Base-by-base conservation (phyloP, 2,888 invertebrate species). In the Chrysolina haemoptera region DNA sequence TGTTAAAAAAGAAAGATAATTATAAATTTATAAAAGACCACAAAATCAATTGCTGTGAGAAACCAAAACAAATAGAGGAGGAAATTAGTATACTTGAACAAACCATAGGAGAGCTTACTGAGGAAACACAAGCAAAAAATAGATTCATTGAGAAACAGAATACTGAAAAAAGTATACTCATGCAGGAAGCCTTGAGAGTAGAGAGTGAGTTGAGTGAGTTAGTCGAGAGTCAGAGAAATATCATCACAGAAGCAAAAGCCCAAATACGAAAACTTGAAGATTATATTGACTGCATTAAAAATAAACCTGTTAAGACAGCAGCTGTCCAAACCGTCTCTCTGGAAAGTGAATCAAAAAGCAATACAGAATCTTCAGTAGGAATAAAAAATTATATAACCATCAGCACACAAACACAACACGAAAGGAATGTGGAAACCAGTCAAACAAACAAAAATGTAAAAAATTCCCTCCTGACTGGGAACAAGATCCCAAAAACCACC, bases 41-140 rank as follows among this genome's bases (percentile, higher is more conserved):
- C 46, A 46, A 46, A 46, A 46, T 46, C 46, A 46, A 46, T n/a
- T 46, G 46, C 46, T 46, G 46, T 46, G 46, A 46, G 46, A 46
- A 46, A 14, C 5, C n/a, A 46, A 46, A 46, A n/a, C 2, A 12
- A 8, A 12, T 46, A 46, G 46, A 46, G 46, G 6, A 46, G 27
- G n/a, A n/a, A n/a, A n/a, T n/a, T n/a, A n/a, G n/a, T n/a, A n/a
- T n/a, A n/a, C n/a, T n/a, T n/a, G n/a, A n/a, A n/a, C n/a, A n/a
- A 43, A 11, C 43, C 14, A 43, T 43, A 14, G 43, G 14, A 10
- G 43, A 43, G 11, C 43, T 43, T 11, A 43, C 43, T 14, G 43
- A 43, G 9, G 43, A 11, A 43, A 43, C 43, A 11, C 14, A 10
- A 43, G 43, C 43, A 43, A 43, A 43, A 43, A 43, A 43, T 14